These are phyloP conservation scores for Fistularia commersonii DNA, from an alignment of 2,797 vertebrate genomes.

Conservation along the genomic window DNA sequence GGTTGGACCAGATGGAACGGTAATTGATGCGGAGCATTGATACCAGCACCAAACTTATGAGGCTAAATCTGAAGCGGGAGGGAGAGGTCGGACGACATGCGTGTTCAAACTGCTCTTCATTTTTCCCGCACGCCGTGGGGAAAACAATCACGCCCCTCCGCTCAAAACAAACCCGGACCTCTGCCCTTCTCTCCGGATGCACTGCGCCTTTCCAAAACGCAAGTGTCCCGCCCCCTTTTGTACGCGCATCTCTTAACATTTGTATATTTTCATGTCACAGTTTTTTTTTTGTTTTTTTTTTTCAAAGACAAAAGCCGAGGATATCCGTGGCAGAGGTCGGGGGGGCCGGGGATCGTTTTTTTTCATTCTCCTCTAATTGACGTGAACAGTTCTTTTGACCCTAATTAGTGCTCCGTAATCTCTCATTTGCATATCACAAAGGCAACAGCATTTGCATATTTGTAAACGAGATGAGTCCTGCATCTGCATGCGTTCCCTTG, in stretches of 20 bases:
- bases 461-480: conserved; percentile 86
- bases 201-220: conserved; percentile 44
- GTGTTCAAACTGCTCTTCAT: too few species aligned
- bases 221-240: conserved; percentile 34
- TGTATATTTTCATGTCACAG: conserved; percentile 69
- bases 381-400: conserved; percentile 92
- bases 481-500: conserved; percentile 81
- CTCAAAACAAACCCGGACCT: conserved; percentile 44
- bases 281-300: conserved; percentile 69
- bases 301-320: conserved; percentile 71
- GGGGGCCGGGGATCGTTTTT: conserved; percentile 71
- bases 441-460: conserved; percentile 90
- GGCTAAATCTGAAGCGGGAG: too few species aligned
- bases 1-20: too few species aligned
- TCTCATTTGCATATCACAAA: conserved; percentile 94
- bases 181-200: conserved; percentile 47
- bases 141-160: conserved; percentile 19
- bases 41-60: too few species aligned
- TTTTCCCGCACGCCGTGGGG: background rate
- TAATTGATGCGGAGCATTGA: too few species aligned
- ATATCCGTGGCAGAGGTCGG: conserved; percentile 69
- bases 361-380: conserved; percentile 86
- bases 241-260: conserved; percentile 63
- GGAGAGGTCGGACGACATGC: too few species aligned
- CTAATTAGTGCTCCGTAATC: conserved; percentile 93